Evolutionary conservation across 2,888 invertebrate genomes (phyloP).

Genomic region (Yponomeuta sedellus): DNA sequence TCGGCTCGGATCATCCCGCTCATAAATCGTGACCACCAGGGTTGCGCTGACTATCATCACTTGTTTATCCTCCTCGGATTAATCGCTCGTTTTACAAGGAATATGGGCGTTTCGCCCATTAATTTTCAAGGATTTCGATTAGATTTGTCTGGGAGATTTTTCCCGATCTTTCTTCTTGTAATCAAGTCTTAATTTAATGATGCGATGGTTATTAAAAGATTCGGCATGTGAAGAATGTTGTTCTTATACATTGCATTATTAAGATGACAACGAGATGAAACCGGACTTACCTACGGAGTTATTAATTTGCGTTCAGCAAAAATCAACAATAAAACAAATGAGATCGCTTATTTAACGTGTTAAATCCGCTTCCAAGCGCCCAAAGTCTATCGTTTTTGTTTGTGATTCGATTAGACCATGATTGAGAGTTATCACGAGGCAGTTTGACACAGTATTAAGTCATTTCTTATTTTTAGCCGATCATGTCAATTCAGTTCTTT

Average conservation of each 20-base stretch:
- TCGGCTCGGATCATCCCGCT: slow-evolving; percentile 59
- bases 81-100: slow-evolving; percentile 38
- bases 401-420: slow-evolving; percentile 67
- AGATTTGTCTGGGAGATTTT: no score
- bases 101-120: slow-evolving; percentile 1
- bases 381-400: slow-evolving; percentile 58
- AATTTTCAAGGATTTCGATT: background rate
- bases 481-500: slow-evolving; percentile 36
- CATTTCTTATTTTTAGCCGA: slow-evolving; percentile 64
- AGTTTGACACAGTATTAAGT: slow-evolving; percentile 62
- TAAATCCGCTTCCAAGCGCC: slow-evolving; percentile 62
- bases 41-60: slow-evolving; percentile 32
- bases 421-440: slow-evolving; percentile 67
- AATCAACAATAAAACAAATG: background rate
- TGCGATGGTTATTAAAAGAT: no score
- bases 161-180: no score
- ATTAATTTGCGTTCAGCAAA: background rate
- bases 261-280: background rate
- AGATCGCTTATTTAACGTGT: slow-evolving; percentile 44
- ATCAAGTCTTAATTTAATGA: no score
- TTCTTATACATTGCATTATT: background rate
- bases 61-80: slow-evolving; percentile 45
- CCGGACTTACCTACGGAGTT: background rate
- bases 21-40: slow-evolving; percentile 70
- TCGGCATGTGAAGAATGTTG: background rate